These are phyloP conservation scores for Chrysopilus asiliformis DNA, from an alignment of 2,888 invertebrate genomes.

Conservation along the genomic window DNA sequence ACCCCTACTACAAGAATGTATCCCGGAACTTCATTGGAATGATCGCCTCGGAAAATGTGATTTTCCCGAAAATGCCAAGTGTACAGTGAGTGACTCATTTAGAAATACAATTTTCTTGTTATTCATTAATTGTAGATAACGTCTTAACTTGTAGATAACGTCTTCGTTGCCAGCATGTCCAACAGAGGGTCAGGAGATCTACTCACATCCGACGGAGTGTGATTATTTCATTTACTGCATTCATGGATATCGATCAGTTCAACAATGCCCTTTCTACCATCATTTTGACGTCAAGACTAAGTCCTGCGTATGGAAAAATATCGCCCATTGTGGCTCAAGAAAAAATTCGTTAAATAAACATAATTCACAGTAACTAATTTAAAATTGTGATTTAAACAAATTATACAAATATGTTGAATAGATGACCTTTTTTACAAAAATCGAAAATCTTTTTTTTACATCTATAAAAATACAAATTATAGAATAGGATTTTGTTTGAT, in stretches of 20 bases:
- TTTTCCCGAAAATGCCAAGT: slow-evolving; percentile 25
- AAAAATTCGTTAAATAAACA: no score
- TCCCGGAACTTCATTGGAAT: slow-evolving; percentile 30
- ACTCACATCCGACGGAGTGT: slow-evolving; percentile 30
- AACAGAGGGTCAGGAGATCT: slow-evolving; percentile 14
- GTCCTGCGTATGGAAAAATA: slow-evolving; percentile 26
- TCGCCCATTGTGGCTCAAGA: slow-evolving; percentile 26
- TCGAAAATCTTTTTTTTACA: no score
- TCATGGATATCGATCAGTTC: slow-evolving; percentile 29
- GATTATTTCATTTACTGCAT: slow-evolving; percentile 31
- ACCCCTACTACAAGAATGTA: slow-evolving; percentile 28
- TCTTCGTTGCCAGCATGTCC: slow-evolving; percentile 4
- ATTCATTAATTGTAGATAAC: not conserved
- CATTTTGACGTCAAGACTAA: slow-evolving; percentile 26
- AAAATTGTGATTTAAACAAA: no score
- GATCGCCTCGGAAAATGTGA: slow-evolving; percentile 23
- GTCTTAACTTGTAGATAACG: not conserved
- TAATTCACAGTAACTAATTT: no score
- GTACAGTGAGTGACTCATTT: slow-evolving; percentile 15
- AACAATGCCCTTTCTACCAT: slow-evolving; percentile 32
- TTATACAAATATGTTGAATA: no score
- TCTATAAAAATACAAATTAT: no score
- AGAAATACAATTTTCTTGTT: no score
- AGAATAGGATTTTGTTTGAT: no score
- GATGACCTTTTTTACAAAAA: no score